A percentile compares a stretch with the other conserved stretches of the same genome.
These are phyloP conservation scores for Falco biarmicus DNA, from an alignment of 2,797 vertebrate genomes.

Conservation along the genomic window DNA sequence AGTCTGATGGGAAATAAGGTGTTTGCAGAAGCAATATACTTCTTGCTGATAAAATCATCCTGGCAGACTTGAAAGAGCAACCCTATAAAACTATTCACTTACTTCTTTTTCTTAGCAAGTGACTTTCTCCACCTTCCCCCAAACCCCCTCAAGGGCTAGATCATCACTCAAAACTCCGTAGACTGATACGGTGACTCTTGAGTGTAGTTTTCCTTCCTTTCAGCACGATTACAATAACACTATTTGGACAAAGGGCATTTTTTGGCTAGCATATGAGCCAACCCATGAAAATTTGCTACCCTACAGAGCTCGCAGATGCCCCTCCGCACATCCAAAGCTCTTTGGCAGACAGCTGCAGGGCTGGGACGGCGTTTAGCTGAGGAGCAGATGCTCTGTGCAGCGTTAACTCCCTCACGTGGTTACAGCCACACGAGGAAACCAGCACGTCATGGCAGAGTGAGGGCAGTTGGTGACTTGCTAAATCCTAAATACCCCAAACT, in stretches of 20 bases:
- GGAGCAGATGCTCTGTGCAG: conserved; percentile 59
- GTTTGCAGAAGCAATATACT: background rate
- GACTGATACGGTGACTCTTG: background rate
- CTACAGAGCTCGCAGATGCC: background rate
- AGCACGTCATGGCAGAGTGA: fast-evolving
- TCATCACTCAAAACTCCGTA: background rate
- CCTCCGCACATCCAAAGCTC: background rate
- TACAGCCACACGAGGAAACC: conserved; percentile 1
- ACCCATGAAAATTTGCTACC: background rate
- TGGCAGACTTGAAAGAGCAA: background rate
- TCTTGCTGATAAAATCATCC: background rate
- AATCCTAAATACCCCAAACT: conserved; percentile 5
- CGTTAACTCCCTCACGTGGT: conserved; percentile 46
- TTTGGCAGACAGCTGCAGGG: conserved; percentile 34
- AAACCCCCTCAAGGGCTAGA: background rate
- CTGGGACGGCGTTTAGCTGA: background rate
- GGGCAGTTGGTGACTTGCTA: conserved; percentile 2
- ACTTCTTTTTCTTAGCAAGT: background rate
- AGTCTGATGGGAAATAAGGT: background rate
- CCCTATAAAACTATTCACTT: background rate
- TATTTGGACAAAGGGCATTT: background rate
- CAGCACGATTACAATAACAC: background rate
- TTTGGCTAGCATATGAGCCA: background rate
- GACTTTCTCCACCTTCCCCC: too few relatives aligned
- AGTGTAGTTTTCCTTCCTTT: background rate